phyloP scores from a whole-genome alignment of 2,113 vertebrate genomes.

The Ia io region DNA sequence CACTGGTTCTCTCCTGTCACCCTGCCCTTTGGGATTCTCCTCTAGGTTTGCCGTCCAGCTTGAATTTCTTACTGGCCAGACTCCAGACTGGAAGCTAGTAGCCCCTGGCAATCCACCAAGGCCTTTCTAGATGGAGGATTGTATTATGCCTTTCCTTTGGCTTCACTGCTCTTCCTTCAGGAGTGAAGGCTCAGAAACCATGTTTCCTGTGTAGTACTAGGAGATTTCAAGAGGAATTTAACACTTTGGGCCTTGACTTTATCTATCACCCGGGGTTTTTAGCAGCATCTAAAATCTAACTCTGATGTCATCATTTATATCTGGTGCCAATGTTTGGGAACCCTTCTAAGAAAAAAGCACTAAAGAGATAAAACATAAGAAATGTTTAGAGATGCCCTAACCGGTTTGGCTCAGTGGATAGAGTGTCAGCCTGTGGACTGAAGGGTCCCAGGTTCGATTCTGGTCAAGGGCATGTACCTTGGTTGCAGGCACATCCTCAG shows the following conservation, averaged over 20 bases:
- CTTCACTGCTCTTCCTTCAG: neutral
- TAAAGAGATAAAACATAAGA: neutral
- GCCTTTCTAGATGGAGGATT: neutral
- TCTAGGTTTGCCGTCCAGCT: neutral
- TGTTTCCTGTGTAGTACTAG: neutral
- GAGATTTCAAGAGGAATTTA: neutral
- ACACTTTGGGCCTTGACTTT: neutral
- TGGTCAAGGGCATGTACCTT: too few species aligned
- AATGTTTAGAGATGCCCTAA: neutral
- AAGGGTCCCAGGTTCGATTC: too few species aligned
- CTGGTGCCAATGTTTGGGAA: neutral
- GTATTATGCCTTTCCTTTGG: neutral
- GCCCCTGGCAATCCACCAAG: neutral
- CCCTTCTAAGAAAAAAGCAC: neutral
- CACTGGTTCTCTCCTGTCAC: neutral
- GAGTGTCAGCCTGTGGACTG: too few species aligned
- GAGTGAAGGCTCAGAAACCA: neutral
- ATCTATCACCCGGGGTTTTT: neutral
- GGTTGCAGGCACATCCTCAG: too few species aligned
- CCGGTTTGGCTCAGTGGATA: too few species aligned
- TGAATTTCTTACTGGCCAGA: neutral
- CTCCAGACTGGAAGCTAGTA: neutral
- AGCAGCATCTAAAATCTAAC: neutral
- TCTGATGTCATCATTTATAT: neutral
- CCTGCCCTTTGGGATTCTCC: neutral